Base-by-base conservation (phyloP, 2,888 invertebrate genomes). In the Tipula lateralis region DNA sequence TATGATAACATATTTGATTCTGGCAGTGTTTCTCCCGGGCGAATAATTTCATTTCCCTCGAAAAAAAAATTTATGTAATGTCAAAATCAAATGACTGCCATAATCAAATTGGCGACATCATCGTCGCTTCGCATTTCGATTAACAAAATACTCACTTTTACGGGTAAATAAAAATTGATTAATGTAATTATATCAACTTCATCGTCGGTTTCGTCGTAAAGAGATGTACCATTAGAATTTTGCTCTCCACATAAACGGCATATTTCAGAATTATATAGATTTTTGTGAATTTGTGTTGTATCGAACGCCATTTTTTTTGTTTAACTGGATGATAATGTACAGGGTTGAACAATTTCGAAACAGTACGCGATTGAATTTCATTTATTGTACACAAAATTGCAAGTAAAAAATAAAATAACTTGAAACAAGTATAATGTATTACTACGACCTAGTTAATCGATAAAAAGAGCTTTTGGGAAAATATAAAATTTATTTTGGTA, bases 181-280 rank as follows among this genome's bases (percentile, higher is more conserved):
- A 94, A 90, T 86, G 91, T 91, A 89, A 92, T 91, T 89, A 95
- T 84, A 91, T 92, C 92, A 87, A 91, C 91, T 87, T 92, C 92
- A 90, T 92, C 92, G 89, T 92, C 92, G 87, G 92, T 91, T 86
- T 88, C 87, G 29, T 91, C 89, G 91, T 93, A 95, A 89, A 95
- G 91, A 88, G 92, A 91, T 86, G 93, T 93, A 86, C 94, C 94
- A 88, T 93, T 93, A 87, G 92, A 91, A 91, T 94, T 94, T 91
- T 94, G 92, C 91, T 93, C 93, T 24, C 93, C 94, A 91, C 95
- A 95, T 89, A 95, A 92, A 90, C 95, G 92, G 91, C 95, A 95
- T 91, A 94, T 92, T 86, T 92, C 92, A 87, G 94, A 94, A 91
- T 94, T 92, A 89, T 93, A 93, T 87, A 94, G 86, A 83, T 82